phyloP scores from a whole-genome alignment of 1,140 invertebrate species.

The Pseudomyrmex flavicornis region DNA sequence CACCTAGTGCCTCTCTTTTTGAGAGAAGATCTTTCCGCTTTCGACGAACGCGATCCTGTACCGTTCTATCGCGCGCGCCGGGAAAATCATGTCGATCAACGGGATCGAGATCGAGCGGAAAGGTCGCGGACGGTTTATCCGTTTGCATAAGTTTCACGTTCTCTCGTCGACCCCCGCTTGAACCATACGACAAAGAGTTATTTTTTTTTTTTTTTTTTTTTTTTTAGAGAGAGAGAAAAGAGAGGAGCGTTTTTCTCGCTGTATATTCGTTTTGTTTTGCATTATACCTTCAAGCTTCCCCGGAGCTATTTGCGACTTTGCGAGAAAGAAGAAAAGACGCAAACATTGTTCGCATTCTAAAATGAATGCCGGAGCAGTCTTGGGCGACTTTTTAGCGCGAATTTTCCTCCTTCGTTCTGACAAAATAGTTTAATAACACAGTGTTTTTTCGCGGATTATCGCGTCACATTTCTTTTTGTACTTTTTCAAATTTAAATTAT shows the following conservation, averaged over 20 bases:
- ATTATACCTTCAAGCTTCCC: slow-evolving; percentile 14
- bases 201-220: neutral
- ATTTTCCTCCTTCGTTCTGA: neutral
- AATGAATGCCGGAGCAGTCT: slow-evolving; percentile 20
- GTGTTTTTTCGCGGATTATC: neutral
- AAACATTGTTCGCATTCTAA: slow-evolving; percentile 44
- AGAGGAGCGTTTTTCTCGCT: neutral
- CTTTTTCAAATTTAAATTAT: too few species aligned
- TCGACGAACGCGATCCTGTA: slow-evolving; percentile 6
- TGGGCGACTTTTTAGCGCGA: neutral
- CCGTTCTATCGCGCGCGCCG: neutral
- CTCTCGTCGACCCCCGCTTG: slow-evolving; percentile 16
- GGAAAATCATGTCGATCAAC: slow-evolving; percentile 60
- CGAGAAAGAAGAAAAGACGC: slow-evolving; percentile 28
- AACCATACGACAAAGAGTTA: slow-evolving; percentile 44
- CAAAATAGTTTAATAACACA: neutral
- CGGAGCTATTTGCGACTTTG: slow-evolving; percentile 55
- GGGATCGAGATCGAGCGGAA: slow-evolving; percentile 55
- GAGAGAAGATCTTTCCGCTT: neutral
- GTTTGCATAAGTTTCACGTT: slow-evolving; percentile 33
- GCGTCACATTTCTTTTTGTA: too few species aligned
- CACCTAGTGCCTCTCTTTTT: neutral
- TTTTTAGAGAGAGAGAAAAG: neutral
- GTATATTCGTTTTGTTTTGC: slow-evolving; percentile 55
- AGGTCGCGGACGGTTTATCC: slow-evolving; percentile 6